Percentiles rank a stretch among this genome's conserved stretches.
phyloP scores from a whole-genome alignment of 2,113 vertebrate species.

The Trematocara nigrifrons region DNA sequence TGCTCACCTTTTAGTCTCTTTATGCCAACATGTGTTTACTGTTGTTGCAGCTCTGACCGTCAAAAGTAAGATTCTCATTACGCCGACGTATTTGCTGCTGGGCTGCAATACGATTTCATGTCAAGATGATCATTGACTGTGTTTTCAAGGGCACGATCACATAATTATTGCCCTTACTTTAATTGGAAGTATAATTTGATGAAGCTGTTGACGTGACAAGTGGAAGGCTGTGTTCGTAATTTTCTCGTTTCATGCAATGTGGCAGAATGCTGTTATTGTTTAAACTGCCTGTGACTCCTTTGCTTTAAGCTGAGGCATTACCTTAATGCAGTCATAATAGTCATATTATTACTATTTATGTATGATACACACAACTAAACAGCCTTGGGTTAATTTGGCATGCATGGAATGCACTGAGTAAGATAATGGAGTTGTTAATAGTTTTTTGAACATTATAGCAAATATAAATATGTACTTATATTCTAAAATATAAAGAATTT shows the following conservation, averaged over 20 bases:
- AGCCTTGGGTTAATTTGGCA: not conserved
- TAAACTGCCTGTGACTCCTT: not conserved
- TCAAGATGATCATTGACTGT: not conserved
- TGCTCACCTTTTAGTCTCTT: slow-evolving; percentile 5
- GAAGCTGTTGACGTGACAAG: not conserved
- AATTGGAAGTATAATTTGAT: not conserved
- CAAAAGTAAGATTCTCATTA: not conserved
- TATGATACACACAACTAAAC: not conserved
- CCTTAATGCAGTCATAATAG: not conserved
- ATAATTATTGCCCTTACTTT: slow-evolving; percentile 9
- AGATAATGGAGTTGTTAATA: not conserved
- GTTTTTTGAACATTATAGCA: not conserved
- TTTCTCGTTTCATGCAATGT: not conserved
- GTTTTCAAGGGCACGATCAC: not conserved
- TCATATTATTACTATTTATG: not conserved
- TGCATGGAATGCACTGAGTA: not conserved
- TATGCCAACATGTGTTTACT: slow-evolving; percentile 44
- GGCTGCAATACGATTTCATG: not conserved
- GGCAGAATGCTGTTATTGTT: not conserved
- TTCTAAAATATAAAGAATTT: not conserved
- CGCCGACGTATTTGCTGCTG: not conserved
- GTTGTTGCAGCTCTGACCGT: not conserved
- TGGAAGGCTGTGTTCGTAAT: not conserved
- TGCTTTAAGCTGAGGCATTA: not conserved
- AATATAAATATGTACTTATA: not conserved